A percentile compares a stretch with the other conserved stretches of the same genome.
These are phyloP conservation scores for Acomys russatus DNA, from an alignment of 2,797 vertebrate species.

Conservation along the genomic window DNA sequence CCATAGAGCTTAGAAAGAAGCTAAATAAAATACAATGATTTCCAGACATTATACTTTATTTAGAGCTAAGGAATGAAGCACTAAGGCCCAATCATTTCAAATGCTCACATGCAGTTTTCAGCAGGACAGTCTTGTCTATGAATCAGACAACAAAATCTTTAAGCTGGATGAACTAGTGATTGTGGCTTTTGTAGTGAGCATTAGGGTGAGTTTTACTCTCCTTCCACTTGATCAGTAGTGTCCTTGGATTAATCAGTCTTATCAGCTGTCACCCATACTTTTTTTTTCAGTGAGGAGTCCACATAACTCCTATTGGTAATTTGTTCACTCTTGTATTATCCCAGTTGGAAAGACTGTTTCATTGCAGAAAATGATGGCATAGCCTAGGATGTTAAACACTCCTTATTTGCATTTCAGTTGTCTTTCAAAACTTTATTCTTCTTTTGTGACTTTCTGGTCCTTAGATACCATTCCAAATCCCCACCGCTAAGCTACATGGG, in stretches of 20 bases:
- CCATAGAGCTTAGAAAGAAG: constrained; percentile 80
- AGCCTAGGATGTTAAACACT: constrained; percentile 28
- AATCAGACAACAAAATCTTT: constrained; percentile 78
- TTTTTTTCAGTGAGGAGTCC: constrained; percentile 66
- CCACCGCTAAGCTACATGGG: constrained; percentile 28
- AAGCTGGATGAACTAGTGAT: constrained; percentile 72
- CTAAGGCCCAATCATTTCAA: constrained; percentile 75
- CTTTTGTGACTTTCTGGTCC: constrained; percentile 32
- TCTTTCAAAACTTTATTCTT: constrained; percentile 52
- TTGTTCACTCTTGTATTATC: constrained; percentile 62
- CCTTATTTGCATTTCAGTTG: constrained; percentile 49
- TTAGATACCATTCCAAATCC: constrained; percentile 38
- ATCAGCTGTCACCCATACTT: constrained; percentile 73
- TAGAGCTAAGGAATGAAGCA: constrained; percentile 81
- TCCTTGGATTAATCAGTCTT: constrained; percentile 77
- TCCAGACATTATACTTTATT: constrained; percentile 71
- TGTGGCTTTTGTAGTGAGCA: constrained; percentile 67
- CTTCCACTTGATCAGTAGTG: constrained; percentile 73
- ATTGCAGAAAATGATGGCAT: constrained; percentile 23
- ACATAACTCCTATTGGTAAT: constrained; percentile 58
- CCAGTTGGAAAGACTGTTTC: constrained; percentile 58
- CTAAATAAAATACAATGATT: constrained; percentile 81
- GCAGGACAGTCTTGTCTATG: constrained; percentile 48
- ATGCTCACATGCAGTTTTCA: constrained; percentile 74
- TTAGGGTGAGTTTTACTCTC: constrained; percentile 73